These are phyloP conservation scores for Chrysaora quinquecirrha DNA, from an alignment of 30 jellyfish, hydroid and myxozoan genomes.

Conservation along the genomic window DNA sequence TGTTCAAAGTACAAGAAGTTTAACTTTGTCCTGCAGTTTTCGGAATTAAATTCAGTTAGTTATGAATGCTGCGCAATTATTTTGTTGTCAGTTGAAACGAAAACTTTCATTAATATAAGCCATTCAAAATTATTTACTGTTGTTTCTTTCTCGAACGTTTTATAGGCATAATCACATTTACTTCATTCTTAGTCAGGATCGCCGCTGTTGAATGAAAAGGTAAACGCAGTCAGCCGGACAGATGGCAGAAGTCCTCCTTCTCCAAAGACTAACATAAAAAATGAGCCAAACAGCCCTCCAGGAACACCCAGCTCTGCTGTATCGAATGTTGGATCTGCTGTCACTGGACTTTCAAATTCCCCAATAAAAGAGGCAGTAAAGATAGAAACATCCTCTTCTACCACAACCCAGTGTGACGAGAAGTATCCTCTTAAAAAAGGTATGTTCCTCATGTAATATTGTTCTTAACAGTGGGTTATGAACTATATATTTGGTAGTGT, in stretches of 20 bases:
- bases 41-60: no score
- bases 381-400: slow-evolving; percentile 19
- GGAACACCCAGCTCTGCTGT: slow-evolving; percentile 27
- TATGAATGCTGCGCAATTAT: no score
- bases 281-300: slow-evolving; percentile 56
- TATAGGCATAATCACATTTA: no score
- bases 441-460: background rate
- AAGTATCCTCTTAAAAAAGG: slow-evolving; percentile 78
- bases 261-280: slow-evolving; percentile 56
- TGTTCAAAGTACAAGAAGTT: no score
- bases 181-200: slow-evolving; percentile 49
- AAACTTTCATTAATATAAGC: no score
- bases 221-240: slow-evolving; percentile 37
- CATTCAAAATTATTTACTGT: no score
- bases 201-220: slow-evolving; percentile 48
- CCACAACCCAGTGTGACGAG: slow-evolving; percentile 23
- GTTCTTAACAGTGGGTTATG: no score
- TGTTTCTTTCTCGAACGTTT: no score
- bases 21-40: no score
- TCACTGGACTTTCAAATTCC: slow-evolving; percentile 4
- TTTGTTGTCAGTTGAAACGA: no score
- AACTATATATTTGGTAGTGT: no score
- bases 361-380: slow-evolving; percentile 33
- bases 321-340: background rate
- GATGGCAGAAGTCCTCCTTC: slow-evolving; percentile 61